Evolutionary conservation across 2,888 invertebrate genomes (phyloP).

Genomic region (Diploptera punctata): DNA sequence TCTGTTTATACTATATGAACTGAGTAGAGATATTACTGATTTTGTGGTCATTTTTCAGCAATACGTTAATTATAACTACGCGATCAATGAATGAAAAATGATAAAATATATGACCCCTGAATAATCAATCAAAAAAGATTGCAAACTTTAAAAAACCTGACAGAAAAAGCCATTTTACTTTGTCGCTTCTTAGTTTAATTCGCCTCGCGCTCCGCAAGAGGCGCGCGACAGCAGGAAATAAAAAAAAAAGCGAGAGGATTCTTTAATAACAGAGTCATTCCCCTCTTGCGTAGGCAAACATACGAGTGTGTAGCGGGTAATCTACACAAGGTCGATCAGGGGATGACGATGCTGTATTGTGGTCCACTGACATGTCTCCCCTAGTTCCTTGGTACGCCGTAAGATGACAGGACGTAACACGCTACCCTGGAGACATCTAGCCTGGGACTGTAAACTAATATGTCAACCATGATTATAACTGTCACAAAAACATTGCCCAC

Average conservation of each 20-base stretch:
- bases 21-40: no score
- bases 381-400: conserved; percentile 6
- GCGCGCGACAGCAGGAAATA: neutral
- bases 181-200: no score
- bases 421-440: neutral
- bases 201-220: no score
- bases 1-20: no score
- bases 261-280: neutral
- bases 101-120: no score
- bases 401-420: conserved; percentile 10
- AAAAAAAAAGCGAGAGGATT: neutral
- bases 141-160: no score
- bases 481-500: neutral
- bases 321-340: neutral
- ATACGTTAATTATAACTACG: no score
- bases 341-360: neutral
- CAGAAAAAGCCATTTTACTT: no score
- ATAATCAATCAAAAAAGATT: no score
- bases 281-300: neutral
- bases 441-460: neutral
- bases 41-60: no score
- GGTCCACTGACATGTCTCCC: neutral
- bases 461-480: neutral
- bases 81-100: no score
- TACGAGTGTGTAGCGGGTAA: neutral